Conservation (phyloP, 2,888 invertebrate genomes). For the Odontothrips loti region DNA sequence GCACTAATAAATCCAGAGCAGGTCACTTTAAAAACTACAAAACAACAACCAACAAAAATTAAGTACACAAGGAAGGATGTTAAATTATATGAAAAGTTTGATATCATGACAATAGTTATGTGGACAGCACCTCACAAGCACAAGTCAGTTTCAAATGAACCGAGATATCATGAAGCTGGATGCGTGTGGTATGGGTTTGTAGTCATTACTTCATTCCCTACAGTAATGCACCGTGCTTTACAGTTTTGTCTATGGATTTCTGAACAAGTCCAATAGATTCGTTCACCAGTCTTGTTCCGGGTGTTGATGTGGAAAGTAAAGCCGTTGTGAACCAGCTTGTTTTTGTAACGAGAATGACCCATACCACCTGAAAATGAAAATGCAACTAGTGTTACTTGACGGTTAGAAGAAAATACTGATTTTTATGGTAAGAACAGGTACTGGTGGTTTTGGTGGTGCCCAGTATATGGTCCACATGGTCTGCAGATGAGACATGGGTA, state of each 20-base stretch:
- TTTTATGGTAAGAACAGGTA: neutral
- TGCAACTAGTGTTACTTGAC: neutral
- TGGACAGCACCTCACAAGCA: neutral
- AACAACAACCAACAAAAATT: too few relatives aligned
- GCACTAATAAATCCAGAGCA: too few relatives aligned
- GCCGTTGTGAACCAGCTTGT: neutral
- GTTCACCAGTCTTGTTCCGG: neutral
- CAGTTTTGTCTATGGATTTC: neutral
- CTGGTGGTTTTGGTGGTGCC: neutral
- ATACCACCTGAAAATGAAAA: neutral
- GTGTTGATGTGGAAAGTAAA: neutral
- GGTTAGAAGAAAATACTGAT: neutral
- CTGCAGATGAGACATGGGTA: too few relatives aligned
- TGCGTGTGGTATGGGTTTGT: neutral
- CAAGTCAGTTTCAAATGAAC: neutral
- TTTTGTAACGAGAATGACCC: neutral
- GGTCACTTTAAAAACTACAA: too few relatives aligned
- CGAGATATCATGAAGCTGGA: neutral
- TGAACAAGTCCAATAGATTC: neutral
- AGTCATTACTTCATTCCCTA: neutral
- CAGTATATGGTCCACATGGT: neutral
- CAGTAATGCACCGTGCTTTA: neutral
- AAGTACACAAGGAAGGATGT: too few relatives aligned
- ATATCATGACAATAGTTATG: neutral
- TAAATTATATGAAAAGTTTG: neutral